Evolutionary conservation across 2,797 vertebrate genomes (phyloP).

Genomic region (Gymnothorax reevesii): DNA sequence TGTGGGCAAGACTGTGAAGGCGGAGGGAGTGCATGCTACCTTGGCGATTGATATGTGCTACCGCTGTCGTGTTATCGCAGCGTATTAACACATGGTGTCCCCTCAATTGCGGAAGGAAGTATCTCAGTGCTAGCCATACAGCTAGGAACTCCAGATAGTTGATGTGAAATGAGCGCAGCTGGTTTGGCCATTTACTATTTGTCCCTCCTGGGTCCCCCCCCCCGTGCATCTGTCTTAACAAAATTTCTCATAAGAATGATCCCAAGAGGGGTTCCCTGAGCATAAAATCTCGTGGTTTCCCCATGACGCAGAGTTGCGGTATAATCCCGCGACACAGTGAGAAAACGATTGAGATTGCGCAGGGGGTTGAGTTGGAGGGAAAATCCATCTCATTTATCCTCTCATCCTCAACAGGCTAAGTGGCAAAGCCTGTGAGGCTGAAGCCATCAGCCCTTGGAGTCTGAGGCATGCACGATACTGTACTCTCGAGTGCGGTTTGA

Average conservation of each 20-base stretch:
- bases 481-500: too few relatives aligned
- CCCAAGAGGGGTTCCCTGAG: not conserved
- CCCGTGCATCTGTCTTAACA: not conserved
- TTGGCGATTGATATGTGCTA: constrained; percentile 30
- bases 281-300: not conserved
- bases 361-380: too few relatives aligned
- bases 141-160: not conserved
- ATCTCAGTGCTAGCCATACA: constrained; percentile 8
- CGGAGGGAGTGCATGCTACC: constrained; percentile 8
- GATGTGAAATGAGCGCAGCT: not conserved
- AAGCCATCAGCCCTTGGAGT: too few relatives aligned
- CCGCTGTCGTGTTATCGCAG: constrained; percentile 20
- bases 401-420: too few relatives aligned
- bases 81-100: constrained; percentile 33
- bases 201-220: not conserved
- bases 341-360: too few relatives aligned
- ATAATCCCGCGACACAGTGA: not conserved
- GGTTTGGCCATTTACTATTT: not conserved
- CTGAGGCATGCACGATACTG: too few relatives aligned
- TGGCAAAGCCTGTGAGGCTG: too few relatives aligned
- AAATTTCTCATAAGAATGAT: too few relatives aligned
- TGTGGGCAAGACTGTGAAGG: constrained; percentile 26
- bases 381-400: too few relatives aligned
- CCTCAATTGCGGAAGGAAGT: constrained; percentile 21
- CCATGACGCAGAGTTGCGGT: not conserved